phyloP scores from a whole-genome alignment of 2,888 invertebrate species.

The Teleogryllus oceanicus region DNA sequence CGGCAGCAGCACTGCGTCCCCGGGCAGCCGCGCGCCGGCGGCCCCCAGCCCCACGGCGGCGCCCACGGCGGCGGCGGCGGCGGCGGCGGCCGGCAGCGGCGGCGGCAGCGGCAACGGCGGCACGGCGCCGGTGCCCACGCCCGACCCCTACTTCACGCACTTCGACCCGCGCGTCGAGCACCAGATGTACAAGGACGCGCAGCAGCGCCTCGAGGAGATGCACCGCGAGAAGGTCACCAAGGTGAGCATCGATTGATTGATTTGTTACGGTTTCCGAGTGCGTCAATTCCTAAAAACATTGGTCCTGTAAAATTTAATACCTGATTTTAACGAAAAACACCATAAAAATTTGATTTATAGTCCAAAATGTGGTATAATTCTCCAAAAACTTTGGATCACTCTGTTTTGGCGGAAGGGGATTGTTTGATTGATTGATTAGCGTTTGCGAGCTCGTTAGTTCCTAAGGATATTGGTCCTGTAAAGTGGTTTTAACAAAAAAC shows the following conservation, averaged over 20 bases:
- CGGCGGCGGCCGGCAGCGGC: conserved; percentile 43
- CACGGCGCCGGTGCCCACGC: conserved; percentile 58
- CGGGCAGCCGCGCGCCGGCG: conserved; percentile 1
- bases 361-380: background rate
- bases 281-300: conserved; percentile 38
- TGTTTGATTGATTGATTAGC: no score
- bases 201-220: conserved; percentile 85
- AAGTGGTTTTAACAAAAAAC: no score
- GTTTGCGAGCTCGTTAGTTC: no score
- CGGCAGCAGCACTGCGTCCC: conserved; percentile 29
- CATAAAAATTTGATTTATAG: no score
- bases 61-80: conserved; percentile 44
- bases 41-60: conserved; percentile 48
- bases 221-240: conserved; percentile 86
- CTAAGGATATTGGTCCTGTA: no score
- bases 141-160: conserved; percentile 92
- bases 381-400: no score
- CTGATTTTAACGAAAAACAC: no score
- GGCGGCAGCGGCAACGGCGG: conserved; percentile 42
- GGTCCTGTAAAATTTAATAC: conserved; percentile 59
- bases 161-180: conserved; percentile 95
- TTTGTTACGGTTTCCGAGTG: background rate
- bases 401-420: no score
- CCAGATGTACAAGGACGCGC: conserved; percentile 87
- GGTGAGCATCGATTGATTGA: conserved; percentile 52